phyloP scores from a whole-genome alignment of 2,113 vertebrate genomes.

The Plectropomus leopardus region DNA sequence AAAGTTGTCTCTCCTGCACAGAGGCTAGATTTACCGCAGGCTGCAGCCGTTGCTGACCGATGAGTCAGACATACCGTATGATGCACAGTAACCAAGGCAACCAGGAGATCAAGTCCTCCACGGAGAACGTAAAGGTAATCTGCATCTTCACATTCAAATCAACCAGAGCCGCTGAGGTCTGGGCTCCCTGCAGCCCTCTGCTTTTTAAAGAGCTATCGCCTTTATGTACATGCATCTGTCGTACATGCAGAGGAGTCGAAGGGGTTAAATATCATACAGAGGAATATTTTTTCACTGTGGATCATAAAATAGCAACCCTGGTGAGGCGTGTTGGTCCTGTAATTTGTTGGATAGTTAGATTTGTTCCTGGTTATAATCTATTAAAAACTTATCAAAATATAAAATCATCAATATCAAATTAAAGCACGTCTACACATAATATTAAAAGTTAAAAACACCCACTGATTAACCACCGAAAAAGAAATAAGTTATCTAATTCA shows the following conservation, averaged over 20 bases:
- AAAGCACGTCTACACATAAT: conserved; percentile 36
- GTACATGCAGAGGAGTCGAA: conserved; percentile 38
- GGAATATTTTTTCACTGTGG: neutral
- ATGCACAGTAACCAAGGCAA: conserved; percentile 77
- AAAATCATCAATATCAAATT: conserved; percentile 55
- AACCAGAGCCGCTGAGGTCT: conserved; percentile 19
- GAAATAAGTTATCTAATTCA: neutral
- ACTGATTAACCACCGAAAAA: conserved; percentile 25
- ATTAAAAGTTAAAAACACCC: conserved; percentile 39
- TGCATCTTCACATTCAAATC: conserved; percentile 78
- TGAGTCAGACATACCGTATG: conserved; percentile 24
- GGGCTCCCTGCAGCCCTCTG: conserved; percentile 34
- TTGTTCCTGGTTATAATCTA: conserved; percentile 54
- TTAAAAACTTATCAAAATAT: conserved; percentile 55
- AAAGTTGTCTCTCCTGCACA: conserved; percentile 13
- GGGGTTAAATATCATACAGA: conserved; percentile 9
- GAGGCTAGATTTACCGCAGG: conserved; percentile 13
- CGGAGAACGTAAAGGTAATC: conserved; percentile 78
- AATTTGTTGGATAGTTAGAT: conserved; percentile 29
- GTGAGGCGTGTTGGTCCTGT: conserved; percentile 60
- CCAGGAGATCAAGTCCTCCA: conserved; percentile 72
- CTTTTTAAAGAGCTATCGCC: conserved; percentile 22
- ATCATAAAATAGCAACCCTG: conserved; percentile 40
- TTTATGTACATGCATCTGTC: conserved; percentile 49
- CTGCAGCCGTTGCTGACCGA: neutral